Evolutionary conservation across 2,888 invertebrate species (phyloP).

Genomic region (Chrysolina oricalcia): DNA sequence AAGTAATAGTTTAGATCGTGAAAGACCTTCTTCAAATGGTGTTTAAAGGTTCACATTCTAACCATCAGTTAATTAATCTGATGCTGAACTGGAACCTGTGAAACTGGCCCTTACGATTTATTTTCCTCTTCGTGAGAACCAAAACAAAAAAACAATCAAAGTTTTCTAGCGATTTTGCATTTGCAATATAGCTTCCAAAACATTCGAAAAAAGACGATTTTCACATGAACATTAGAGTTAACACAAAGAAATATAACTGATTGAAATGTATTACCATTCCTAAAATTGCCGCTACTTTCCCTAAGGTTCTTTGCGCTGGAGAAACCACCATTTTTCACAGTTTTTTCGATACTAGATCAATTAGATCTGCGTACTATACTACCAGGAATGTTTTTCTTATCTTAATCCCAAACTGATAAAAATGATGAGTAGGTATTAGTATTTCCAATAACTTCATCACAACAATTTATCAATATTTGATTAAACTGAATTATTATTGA

Average conservation of each 20-base stretch:
- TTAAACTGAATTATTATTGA: not conserved
- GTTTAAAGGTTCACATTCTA: no score
- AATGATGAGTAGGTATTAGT: not conserved
- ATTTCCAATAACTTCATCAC: not conserved
- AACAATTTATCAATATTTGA: not conserved
- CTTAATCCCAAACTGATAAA: not conserved
- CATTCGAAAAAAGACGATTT: no score
- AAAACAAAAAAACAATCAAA: no score
- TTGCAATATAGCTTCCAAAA: no score
- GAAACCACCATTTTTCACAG: constrained; percentile 43
- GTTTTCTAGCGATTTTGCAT: no score
- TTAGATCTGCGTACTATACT: not conserved
- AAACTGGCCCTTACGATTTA: no score
- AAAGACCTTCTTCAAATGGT: no score
- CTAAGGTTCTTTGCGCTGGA: constrained; percentile 41
- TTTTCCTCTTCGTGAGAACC: no score
- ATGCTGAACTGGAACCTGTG: no score
- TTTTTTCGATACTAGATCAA: not conserved
- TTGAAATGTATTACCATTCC: constrained; percentile 45
- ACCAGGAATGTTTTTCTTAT: not conserved
- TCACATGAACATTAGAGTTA: no score
- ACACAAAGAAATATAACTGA: not conserved
- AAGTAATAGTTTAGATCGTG: no score
- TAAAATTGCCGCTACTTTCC: constrained; percentile 43
- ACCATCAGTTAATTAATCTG: no score